Percentiles rank a stretch among this genome's conserved stretches.
These are phyloP conservation scores for Vanessa atalanta DNA, from an alignment of 1,140 invertebrate species.

Conservation along the genomic window DNA sequence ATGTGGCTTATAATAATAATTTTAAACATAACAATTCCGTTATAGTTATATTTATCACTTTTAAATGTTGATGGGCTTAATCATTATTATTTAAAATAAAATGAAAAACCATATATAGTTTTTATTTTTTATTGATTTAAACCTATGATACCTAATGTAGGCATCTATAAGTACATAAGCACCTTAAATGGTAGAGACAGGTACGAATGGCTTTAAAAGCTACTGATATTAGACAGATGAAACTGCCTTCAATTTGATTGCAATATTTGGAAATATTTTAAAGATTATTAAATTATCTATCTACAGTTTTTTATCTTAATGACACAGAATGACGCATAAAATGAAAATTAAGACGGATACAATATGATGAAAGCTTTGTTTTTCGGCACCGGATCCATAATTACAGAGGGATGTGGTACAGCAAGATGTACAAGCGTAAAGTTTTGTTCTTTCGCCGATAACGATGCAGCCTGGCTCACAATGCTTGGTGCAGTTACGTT, in stretches of 20 bases:
- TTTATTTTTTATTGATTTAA: constrained; percentile 23
- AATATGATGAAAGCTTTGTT: constrained; percentile 10
- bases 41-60: no score
- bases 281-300: constrained; percentile 7
- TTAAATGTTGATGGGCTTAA: no score
- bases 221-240: constrained; percentile 15
- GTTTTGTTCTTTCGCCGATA: constrained; percentile 91
- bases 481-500: constrained; percentile 89
- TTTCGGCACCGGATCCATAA: constrained; percentile 81
- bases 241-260: constrained; percentile 4
- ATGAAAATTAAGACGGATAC: constrained; percentile 10
- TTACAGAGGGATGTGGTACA: constrained; percentile 90
- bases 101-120: background rate
- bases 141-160: constrained; percentile 29
- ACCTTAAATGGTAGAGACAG: background rate
- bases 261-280: constrained; percentile 4
- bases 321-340: constrained; percentile 5
- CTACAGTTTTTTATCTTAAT: constrained; percentile 8
- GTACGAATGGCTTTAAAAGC: constrained; percentile 16
- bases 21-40: no score
- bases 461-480: constrained; percentile 93
- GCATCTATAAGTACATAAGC: constrained; percentile 24
- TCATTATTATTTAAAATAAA: background rate
- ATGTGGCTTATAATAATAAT: no score
- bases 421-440: constrained; percentile 91